phyloP scores from a whole-genome alignment of 2,113 vertebrate genomes.

The Sturnus vulgaris region DNA sequence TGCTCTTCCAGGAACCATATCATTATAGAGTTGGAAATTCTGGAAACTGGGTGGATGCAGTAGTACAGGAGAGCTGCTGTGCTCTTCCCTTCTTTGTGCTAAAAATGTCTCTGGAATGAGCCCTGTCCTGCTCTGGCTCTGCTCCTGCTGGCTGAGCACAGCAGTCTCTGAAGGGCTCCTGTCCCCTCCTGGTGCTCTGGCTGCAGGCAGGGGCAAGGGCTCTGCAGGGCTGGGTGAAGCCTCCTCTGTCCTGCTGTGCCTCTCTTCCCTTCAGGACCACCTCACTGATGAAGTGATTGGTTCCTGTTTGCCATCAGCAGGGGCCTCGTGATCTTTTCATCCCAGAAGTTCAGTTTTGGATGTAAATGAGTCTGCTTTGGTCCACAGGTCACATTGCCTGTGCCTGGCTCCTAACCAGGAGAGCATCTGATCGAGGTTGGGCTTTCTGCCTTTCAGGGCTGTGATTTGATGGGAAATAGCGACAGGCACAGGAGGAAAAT shows the following conservation, averaged over 20 bases:
- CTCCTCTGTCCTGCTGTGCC: not conserved
- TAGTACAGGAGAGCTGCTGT: not conserved
- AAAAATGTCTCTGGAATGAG: not conserved
- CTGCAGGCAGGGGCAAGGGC: not conserved
- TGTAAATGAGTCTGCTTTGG: fast-evolving
- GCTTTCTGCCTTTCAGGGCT: not conserved
- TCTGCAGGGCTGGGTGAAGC: not conserved
- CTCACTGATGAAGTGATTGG: not conserved
- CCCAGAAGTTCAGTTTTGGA: not conserved
- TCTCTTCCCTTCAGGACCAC: not conserved
- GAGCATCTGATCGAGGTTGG: not conserved
- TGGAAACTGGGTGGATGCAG: not conserved
- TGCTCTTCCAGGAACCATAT: not conserved
- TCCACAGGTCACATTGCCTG: not conserved
- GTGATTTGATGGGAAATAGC: not conserved
- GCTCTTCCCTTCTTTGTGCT: not conserved
- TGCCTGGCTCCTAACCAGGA: not conserved
- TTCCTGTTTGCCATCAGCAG: not conserved
- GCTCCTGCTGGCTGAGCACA: not conserved
- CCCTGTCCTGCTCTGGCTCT: not conserved
- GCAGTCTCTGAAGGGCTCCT: fast-evolving
- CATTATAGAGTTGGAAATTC: not conserved
- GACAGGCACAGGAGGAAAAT: not conserved
- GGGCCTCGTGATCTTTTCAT: not conserved
- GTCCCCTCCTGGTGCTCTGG: not conserved